Evolutionary conservation across 1,140 invertebrate genomes (phyloP).

Genomic region (Papilio glaucus): DNA sequence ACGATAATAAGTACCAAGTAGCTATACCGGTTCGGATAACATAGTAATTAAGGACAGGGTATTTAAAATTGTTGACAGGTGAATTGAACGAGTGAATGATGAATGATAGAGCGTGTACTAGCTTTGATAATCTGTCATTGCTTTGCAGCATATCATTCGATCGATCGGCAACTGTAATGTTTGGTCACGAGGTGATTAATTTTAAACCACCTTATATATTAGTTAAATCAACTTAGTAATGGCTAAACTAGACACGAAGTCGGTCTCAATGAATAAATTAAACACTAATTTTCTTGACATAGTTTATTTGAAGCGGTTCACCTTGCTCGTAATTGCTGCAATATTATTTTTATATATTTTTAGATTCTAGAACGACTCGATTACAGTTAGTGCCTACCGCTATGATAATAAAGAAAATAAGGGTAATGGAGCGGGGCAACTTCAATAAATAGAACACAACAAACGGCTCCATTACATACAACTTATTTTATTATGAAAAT

Average conservation of each 20-base stretch:
- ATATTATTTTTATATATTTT: constrained; percentile 47
- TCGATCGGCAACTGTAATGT: constrained; percentile 15
- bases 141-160: constrained; percentile 18
- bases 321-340: constrained; percentile 74
- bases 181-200: constrained; percentile 60
- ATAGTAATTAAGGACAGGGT: neutral
- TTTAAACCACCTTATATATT: constrained; percentile 55
- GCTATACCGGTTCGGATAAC: neutral
- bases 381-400: constrained; percentile 28
- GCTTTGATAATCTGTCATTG: constrained; percentile 26
- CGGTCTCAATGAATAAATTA: constrained; percentile 78
- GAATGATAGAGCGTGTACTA: neutral
- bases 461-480: too few species aligned
- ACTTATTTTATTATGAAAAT: too few species aligned
- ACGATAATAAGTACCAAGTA: neutral
- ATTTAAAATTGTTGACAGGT: constrained; percentile 24
- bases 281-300: constrained; percentile 80
- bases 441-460: too few species aligned
- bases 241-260: constrained; percentile 71
- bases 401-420: constrained; percentile 24
- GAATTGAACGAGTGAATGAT: constrained; percentile 24
- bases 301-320: constrained; percentile 71
- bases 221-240: constrained; percentile 60
- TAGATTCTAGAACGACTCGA: constrained; percentile 32
- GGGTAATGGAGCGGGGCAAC: neutral